Evolutionary conservation across 2,888 invertebrate genomes (phyloP).

Genomic region (Myopa tessellatipennis): DNA sequence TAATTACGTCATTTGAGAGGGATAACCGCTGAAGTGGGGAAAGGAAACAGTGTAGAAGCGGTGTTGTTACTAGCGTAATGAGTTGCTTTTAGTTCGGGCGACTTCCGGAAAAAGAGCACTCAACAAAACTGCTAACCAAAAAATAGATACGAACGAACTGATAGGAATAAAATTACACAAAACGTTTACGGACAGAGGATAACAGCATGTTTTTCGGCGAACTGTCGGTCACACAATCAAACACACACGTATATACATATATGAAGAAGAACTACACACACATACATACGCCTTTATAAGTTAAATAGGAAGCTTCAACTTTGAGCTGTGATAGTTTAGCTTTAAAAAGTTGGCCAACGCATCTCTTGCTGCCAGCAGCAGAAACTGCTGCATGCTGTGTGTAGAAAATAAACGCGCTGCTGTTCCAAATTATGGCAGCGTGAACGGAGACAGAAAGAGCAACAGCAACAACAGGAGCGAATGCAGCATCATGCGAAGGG

Average conservation of each 20-base stretch:
- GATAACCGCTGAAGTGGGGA: not conserved
- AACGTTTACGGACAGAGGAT: not conserved
- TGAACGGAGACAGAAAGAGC: slow-evolving; percentile 5
- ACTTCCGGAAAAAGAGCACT: not conserved
- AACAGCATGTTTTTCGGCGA: slow-evolving; percentile 33
- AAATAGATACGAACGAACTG: not conserved
- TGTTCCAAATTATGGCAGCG: not conserved
- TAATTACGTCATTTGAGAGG: not conserved
- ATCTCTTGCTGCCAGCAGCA: not conserved
- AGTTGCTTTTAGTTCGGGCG: not conserved
- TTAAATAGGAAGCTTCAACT: slow-evolving; percentile 11
- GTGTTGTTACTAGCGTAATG: not conserved
- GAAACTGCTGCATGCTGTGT: not conserved
- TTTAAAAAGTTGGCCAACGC: slow-evolving; percentile 1
- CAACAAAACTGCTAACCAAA: not conserved
- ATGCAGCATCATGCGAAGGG: slow-evolving; percentile 1
- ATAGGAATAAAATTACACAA: not conserved
- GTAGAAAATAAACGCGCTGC: not conserved
- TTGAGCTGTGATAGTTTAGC: not conserved
- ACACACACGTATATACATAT: too few relatives aligned
- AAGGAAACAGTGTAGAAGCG: not conserved
- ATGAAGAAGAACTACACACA: not conserved
- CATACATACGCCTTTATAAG: slow-evolving; percentile 27
- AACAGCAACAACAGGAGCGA: slow-evolving; percentile 18
- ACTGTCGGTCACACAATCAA: slow-evolving; percentile 6